Conservation (phyloP, 2,888 invertebrate genomes). For the Ormyrus thymus region DNA sequence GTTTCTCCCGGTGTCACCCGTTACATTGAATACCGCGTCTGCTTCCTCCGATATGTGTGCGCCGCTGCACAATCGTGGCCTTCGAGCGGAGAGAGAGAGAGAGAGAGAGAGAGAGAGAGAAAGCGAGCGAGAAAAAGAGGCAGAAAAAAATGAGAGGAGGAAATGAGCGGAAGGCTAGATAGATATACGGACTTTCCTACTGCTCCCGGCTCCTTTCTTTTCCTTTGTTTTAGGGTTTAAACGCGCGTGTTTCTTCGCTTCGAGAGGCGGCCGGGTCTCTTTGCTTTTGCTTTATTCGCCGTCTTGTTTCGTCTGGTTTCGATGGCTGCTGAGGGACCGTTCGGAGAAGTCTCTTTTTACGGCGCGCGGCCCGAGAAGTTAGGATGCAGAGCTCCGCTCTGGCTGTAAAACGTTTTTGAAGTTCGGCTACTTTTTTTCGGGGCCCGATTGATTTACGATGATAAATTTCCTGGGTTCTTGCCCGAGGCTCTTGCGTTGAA, state of each 20-base stretch:
- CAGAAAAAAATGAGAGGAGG: neutral
- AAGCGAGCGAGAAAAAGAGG: neutral
- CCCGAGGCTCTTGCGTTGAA: no score
- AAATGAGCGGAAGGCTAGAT: slow-evolving; percentile 18
- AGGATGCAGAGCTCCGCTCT: neutral
- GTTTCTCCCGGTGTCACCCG: slow-evolving; percentile 59
- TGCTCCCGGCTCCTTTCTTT: neutral
- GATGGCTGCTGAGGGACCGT: slow-evolving; percentile 38
- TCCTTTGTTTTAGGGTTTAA: slow-evolving; percentile 30
- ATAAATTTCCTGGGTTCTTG: no score
- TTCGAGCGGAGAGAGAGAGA: neutral
- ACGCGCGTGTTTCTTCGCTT: no score
- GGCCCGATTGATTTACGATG: neutral
- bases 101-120: slow-evolving; percentile 12
- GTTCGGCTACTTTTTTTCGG: neutral
- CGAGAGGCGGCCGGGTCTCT: neutral
- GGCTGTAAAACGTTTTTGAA: neutral
- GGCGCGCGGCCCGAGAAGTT: slow-evolving; percentile 3
- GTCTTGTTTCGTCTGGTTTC: slow-evolving; percentile 26
- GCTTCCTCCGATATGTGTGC: neutral
- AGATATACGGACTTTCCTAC: slow-evolving; percentile 27
- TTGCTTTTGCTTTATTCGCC: slow-evolving; percentile 2
- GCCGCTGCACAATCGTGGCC: no score
- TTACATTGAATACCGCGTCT: slow-evolving; percentile 54
- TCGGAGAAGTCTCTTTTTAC: slow-evolving; percentile 33